These are phyloP conservation scores for Echinarachnius parma DNA, from an alignment of 53 echinoderm and acorn worm species.

Conservation along the genomic window DNA sequence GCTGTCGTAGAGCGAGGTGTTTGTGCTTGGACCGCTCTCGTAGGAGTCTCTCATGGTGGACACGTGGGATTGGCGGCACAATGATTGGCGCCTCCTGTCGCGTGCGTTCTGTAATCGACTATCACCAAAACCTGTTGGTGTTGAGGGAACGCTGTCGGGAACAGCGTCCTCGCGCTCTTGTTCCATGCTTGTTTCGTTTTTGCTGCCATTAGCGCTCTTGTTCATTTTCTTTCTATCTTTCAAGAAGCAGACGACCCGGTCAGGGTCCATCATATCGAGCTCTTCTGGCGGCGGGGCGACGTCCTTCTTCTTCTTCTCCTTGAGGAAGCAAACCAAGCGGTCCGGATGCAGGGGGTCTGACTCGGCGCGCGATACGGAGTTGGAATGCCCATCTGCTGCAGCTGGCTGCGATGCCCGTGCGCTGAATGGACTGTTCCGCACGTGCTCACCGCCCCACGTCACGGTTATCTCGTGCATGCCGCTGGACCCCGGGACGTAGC, in stretches of 20 bases:
- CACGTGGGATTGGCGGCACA: constrained; percentile 79
- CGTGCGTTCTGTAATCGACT: constrained; percentile 35
- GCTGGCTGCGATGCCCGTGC: constrained; percentile 47
- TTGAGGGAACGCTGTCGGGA: background rate
- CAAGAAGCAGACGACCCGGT: no score
- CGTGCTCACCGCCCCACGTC: constrained; percentile 92
- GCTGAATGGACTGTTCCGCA: constrained; percentile 85
- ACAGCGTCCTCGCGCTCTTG: constrained; percentile 29
- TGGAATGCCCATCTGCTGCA: constrained; percentile 26
- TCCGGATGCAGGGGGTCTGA: constrained; percentile 7
- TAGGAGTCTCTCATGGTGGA: constrained; percentile 52
- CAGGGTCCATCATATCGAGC: background rate
- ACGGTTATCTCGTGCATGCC: constrained; percentile 69
- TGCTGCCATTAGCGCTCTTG: no score
- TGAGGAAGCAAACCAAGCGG: constrained; percentile 23
- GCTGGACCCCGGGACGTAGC: constrained; percentile 61
- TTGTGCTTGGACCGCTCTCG: constrained; percentile 43
- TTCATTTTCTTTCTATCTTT: no score
- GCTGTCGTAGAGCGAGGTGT: constrained; percentile 60
- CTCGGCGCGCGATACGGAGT: constrained; percentile 16
- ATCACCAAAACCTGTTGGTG: background rate
- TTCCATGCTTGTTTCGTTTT: no score
- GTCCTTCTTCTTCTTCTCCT: constrained; percentile 2
- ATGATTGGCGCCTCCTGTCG: constrained; percentile 69
- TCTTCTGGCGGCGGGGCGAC: background rate